A percentile compares a stretch with the other conserved stretches of the same genome.
These are phyloP conservation scores for Drosophila pseudotakahashii DNA, from an alignment of 2,888 invertebrate species.

Conservation along the genomic window DNA sequence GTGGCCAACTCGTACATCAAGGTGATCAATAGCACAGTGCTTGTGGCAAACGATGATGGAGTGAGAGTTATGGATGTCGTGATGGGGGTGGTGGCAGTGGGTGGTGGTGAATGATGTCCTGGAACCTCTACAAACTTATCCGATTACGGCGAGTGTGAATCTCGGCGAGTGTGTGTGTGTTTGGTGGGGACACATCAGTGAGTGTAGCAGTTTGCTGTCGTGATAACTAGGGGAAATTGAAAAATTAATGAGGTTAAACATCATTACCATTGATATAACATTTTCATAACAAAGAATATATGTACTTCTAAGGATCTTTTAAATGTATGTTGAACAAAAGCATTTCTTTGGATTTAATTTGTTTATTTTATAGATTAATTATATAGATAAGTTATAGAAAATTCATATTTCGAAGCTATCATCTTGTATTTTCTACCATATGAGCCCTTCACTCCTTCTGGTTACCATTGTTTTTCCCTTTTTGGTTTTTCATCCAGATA, in stretches of 20 bases:
- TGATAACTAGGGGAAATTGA: not conserved
- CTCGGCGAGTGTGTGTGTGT: slow-evolving; percentile 5
- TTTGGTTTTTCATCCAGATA: not conserved
- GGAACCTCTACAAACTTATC: slow-evolving; percentile 52
- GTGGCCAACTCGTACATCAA: slow-evolving; percentile 71
- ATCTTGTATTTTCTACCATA: not conserved
- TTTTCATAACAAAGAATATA: too few relatives aligned
- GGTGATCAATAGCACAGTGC: slow-evolving; percentile 74
- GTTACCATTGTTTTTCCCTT: not conserved
- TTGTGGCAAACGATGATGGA: slow-evolving; percentile 68
- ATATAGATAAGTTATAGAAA: too few relatives aligned
- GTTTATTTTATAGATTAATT: too few relatives aligned
- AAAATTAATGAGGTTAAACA: not conserved
- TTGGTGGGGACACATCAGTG: not conserved
- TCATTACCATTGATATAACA: not conserved
- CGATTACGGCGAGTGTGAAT: slow-evolving; percentile 53
- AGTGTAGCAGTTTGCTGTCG: slow-evolving; percentile 4
- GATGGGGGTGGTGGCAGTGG: not conserved
- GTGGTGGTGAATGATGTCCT: not conserved
- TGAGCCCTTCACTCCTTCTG: not conserved
- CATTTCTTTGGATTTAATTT: too few relatives aligned
- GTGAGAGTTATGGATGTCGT: slow-evolving; percentile 5
- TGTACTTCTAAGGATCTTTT: too few relatives aligned
- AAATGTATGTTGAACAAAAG: too few relatives aligned
- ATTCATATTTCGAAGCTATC: not conserved